These are phyloP conservation scores for Danio albolineatus DNA, from an alignment of 2,797 vertebrate species.

Conservation along the genomic window DNA sequence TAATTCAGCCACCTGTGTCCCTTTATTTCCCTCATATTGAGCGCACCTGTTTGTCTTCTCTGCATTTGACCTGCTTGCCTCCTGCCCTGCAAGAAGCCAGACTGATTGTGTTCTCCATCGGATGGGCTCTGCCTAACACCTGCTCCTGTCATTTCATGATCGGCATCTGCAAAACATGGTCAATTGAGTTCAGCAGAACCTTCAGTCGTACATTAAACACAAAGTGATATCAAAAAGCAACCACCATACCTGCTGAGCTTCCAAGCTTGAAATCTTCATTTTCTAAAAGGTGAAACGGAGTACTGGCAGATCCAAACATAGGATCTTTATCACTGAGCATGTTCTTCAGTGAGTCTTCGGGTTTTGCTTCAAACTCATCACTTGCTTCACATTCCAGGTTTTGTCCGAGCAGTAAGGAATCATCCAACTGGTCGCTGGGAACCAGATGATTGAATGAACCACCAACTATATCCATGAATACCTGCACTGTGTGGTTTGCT, in stretches of 20 bases:
- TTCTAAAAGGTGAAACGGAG: conserved; percentile 97
- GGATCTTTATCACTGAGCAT: conserved; percentile 99
- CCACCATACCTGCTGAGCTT: conserved; percentile 87
- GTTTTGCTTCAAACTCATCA: conserved; percentile 92
- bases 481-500: conserved; percentile 89
- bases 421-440: conserved; percentile 99
- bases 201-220: background rate
- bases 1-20: background rate
- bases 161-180: conserved; percentile 68
- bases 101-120: conserved; percentile 79
- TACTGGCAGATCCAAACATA: conserved; percentile 98
- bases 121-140: conserved; percentile 78
- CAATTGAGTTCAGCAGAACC: background rate
- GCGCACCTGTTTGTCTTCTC: conserved; percentile 82
- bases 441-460: conserved; percentile 95
- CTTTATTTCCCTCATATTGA: conserved; percentile 63
- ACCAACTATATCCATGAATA: conserved; percentile 99
- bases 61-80: conserved; percentile 72
- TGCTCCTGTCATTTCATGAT: conserved; percentile 82
- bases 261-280: conserved; percentile 93
- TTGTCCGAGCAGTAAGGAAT: conserved; percentile 92
- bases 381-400: conserved; percentile 97
- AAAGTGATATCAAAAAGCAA: background rate
- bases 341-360: conserved; percentile 97
- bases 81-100: conserved; percentile 76